A percentile compares a stretch with the other conserved stretches of the same genome.
Conservation (phyloP, 2,797 vertebrate genomes). For the Anguilla anguilla region DNA sequence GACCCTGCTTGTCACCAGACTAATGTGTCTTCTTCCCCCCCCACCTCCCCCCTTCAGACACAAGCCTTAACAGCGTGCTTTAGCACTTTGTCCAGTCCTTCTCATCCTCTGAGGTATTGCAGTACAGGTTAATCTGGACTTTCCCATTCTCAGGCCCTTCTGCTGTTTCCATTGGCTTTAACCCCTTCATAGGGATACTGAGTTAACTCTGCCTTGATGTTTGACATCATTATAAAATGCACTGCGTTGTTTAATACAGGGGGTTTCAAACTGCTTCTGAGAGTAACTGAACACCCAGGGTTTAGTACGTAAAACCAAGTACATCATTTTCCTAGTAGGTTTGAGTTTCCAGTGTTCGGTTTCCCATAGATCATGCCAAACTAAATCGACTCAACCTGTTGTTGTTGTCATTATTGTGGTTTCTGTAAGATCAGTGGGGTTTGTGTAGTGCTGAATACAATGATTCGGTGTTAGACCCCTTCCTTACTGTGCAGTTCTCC, state of each 20-base stretch:
- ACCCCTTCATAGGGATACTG: neutral
- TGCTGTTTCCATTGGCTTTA: neutral
- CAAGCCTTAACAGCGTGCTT: neutral
- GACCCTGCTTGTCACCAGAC: neutral
- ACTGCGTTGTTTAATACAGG: neutral
- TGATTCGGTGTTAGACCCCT: no score
- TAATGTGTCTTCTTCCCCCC: neutral
- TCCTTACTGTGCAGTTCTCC: constrained; percentile 83
- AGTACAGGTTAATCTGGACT: neutral
- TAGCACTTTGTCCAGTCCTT: neutral
- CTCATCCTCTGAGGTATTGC: neutral
- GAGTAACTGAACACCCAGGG: neutral
- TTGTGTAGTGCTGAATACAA: neutral
- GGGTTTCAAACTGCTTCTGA: neutral
- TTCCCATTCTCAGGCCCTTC: neutral
- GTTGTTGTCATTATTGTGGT: neutral
- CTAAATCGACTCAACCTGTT: neutral
- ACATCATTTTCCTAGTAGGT: neutral
- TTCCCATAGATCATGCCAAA: neutral
- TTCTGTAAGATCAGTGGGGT: neutral
- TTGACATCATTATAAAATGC: neutral
- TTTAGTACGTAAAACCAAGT: neutral
- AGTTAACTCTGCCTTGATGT: neutral
- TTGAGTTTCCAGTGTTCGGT: neutral
- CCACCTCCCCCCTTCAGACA: neutral